Evolutionary conservation across 2,888 invertebrate species (phyloP), one percentile per base, ranked within the genome.

Genomic region (Magallana nippona): DNA sequence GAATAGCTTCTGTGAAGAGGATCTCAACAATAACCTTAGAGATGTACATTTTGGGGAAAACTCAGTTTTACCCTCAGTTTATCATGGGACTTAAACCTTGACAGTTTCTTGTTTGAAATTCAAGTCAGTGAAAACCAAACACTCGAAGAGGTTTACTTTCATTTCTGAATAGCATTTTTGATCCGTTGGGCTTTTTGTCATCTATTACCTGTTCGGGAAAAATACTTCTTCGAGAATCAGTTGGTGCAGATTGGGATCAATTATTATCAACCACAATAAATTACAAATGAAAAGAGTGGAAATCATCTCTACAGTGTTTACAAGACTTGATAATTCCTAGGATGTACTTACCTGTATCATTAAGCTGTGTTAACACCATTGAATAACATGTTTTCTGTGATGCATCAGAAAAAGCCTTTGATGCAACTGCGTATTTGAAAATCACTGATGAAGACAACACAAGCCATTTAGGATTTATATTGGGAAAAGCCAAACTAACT

Each of bases 361-460:
- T n/a, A n/a, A n/a, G n/a, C n/a, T n/a, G n/a, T n/a, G n/a, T n/a
- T n/a, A n/a, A n/a, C n/a, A n/a, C n/a, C n/a, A n/a, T n/a, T n/a
- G n/a, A n/a, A n/a, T n/a, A n/a, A n/a, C n/a, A n/a, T n/a, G n/a
- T n/a, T n/a, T n/a, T n/a, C n/a, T n/a, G n/a, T n/a, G n/a, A n/a
- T n/a, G n/a, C n/a, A n/a, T n/a, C n/a, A n/a, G n/a, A n/a, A n/a
- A 89, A 44, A 71, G 89, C 88, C 13, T 87, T 88, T 44, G 85
- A 87, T 13, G 89, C 88, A 19, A 83, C 62, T 11, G 86, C 87
- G 15, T 90, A 89, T 57, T 44, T 89, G 11, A 63, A 57, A 15
- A n/a, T 71, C 57, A 57, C 55, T 3, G 62, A 71, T 57, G 2
- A 10, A 13, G 83, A 84, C 58, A 71, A 15, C 27, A 78, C 15